phyloP scores from a whole-genome alignment of 2,888 invertebrate genomes.

The Leptodirus hochenwartii region DNA sequence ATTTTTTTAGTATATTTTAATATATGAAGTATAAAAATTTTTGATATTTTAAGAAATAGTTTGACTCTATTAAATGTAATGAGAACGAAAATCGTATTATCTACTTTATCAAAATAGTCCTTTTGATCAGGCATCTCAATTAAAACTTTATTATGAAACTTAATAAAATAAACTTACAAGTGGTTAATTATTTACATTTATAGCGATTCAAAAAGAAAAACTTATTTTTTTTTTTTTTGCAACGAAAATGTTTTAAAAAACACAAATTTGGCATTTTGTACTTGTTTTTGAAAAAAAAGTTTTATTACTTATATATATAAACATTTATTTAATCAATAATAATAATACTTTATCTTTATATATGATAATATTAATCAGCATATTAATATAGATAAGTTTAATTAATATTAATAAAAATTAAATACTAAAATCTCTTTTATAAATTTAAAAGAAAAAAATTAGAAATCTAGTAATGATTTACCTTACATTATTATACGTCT shows the following conservation, averaged over 20 bases:
- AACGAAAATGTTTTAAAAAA: conserved; percentile 1
- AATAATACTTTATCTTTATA: conserved; percentile 6
- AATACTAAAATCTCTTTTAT: conserved; percentile 14
- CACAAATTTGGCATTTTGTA: background rate
- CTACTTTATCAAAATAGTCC: conserved; percentile 45
- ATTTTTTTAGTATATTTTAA: conserved; percentile 38
- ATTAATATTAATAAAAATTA: conserved; percentile 16
- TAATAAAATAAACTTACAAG: conserved; percentile 5
- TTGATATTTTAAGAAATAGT: conserved; percentile 40
- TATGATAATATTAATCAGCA: background rate
- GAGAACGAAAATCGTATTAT: conserved; percentile 28
- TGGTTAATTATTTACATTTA: too few relatives aligned
- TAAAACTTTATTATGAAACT: conserved; percentile 8
- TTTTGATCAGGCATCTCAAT: conserved; percentile 34
- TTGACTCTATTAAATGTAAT: conserved; percentile 41
- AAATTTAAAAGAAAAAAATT: conserved; percentile 5
- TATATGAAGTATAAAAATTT: conserved; percentile 42
- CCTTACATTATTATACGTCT: conserved; percentile 2
- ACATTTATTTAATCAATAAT: conserved; percentile 7
- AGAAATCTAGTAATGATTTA: conserved; percentile 3
- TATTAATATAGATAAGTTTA: conserved; percentile 14
- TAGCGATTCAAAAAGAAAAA: too few relatives aligned
- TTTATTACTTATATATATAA: conserved; percentile 6
- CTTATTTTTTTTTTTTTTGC: conserved; percentile 4
- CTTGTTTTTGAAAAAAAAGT: background rate